phyloP scores from a whole-genome alignment of 2,888 invertebrate genomes.

The Macaria notata region DNA sequence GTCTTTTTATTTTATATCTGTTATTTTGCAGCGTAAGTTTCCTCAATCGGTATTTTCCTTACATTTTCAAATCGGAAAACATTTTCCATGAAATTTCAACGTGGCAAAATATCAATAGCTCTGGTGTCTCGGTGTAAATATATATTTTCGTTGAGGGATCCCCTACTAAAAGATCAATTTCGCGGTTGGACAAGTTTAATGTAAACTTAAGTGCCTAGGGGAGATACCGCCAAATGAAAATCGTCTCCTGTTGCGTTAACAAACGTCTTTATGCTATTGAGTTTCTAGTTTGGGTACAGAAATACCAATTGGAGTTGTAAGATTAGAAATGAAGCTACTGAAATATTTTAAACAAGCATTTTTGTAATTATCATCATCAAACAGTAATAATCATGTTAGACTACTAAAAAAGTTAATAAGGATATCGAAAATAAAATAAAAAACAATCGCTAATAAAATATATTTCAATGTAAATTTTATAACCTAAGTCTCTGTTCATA shows the following conservation, averaged over 20 bases:
- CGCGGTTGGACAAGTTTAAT: conserved; percentile 79
- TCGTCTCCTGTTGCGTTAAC: conserved; percentile 62
- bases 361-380: no score
- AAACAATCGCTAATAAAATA: no score
- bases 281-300: conserved; percentile 46
- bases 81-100: conserved; percentile 42
- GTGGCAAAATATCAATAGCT: conserved; percentile 62
- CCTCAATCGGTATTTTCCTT: neutral
- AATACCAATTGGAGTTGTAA: conserved; percentile 19
- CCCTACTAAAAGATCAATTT: conserved; percentile 81
- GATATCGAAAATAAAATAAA: no score
- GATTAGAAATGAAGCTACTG: no score
- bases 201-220: conserved; percentile 79
- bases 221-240: conserved; percentile 69
- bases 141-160: conserved; percentile 71
- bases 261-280: conserved; percentile 74
- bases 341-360: no score
- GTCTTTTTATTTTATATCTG: no score
- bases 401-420: no score
- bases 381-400: no score
- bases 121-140: conserved; percentile 54
- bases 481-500: no score
- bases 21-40: no score
- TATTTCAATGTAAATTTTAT: no score
- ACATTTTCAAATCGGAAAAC: conserved; percentile 19